These are phyloP conservation scores for Aphelinus certus DNA, from an alignment of 1,140 invertebrate species.

Conservation along the genomic window DNA sequence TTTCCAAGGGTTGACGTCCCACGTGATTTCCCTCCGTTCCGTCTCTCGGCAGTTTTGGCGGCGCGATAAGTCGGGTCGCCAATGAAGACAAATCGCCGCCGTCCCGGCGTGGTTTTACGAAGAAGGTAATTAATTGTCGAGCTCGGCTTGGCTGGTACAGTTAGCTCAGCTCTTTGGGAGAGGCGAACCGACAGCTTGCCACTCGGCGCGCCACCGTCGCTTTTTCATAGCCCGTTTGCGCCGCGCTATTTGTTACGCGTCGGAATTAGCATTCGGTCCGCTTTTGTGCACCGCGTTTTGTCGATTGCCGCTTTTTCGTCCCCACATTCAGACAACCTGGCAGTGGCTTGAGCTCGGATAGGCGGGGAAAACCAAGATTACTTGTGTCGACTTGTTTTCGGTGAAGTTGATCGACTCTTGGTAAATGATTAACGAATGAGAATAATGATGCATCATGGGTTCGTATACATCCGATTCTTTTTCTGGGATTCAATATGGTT, in stretches of 20 bases:
- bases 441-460: too few species aligned
- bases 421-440: too few species aligned
- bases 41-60: background rate
- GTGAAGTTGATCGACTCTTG: too few species aligned
- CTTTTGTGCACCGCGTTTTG: conserved; percentile 13
- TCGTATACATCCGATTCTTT: too few species aligned
- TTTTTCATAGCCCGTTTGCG: conserved; percentile 28
- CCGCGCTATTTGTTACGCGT: conserved; percentile 26
- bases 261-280: conserved; percentile 24
- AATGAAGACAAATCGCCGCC: conserved; percentile 59
- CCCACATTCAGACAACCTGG: background rate
- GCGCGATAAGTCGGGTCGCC: conserved; percentile 51
- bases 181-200: too few species aligned
- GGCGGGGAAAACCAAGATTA: too few species aligned
- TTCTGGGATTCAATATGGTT: too few species aligned
- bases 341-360: too few species aligned
- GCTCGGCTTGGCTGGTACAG: background rate
- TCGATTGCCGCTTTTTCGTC: background rate
- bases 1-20: too few species aligned
- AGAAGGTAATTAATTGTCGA: conserved; percentile 54
- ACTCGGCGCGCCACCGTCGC: background rate
- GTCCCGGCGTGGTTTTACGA: conserved; percentile 49
- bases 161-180: too few species aligned
- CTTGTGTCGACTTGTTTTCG: too few species aligned
- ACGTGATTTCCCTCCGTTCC: conserved; percentile 14